phyloP scores from a whole-genome alignment of 92 coral and sea anemone species.

The Phenganax marumi region DNA sequence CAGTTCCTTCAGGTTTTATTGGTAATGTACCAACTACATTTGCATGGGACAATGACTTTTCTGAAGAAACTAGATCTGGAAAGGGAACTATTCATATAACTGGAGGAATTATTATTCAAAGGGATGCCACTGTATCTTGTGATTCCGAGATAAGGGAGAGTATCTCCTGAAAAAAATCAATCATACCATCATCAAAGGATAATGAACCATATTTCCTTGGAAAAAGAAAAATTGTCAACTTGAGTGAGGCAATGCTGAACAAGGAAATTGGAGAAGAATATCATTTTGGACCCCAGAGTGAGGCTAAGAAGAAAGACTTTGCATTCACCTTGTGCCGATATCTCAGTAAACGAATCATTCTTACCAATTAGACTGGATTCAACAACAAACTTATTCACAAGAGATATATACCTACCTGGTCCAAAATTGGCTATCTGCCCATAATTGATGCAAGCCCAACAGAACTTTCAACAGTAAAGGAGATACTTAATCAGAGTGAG shows the following conservation, averaged over 20 bases:
- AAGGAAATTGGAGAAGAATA: too few species aligned
- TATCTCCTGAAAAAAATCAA: not conserved
- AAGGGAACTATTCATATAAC: too few species aligned
- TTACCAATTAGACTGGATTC: slow-evolving; percentile 61
- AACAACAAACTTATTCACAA: too few species aligned
- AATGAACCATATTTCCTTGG: too few species aligned
- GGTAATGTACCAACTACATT: too few species aligned
- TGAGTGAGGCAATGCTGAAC: too few species aligned
- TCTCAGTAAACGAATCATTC: not conserved
- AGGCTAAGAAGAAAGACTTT: too few species aligned
- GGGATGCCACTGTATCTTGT: not conserved
- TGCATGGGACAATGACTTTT: too few species aligned
- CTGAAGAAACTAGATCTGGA: too few species aligned
- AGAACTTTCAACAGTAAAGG: slow-evolving; percentile 9
- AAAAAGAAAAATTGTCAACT: not conserved
- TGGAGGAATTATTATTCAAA: slow-evolving; percentile 16
- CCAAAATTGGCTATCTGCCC: not conserved
- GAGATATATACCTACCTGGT: slow-evolving; percentile 1
- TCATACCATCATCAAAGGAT: not conserved
- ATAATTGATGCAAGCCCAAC: slow-evolving; percentile 17
- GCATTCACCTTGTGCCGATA: not conserved
- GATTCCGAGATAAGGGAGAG: too few species aligned
- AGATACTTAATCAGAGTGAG: not conserved
- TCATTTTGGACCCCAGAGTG: too few species aligned
- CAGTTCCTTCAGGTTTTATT: too few species aligned